Conservation (phyloP, 92 coral and sea anemone genomes). For the Epizoanthus illoricatus region DNA sequence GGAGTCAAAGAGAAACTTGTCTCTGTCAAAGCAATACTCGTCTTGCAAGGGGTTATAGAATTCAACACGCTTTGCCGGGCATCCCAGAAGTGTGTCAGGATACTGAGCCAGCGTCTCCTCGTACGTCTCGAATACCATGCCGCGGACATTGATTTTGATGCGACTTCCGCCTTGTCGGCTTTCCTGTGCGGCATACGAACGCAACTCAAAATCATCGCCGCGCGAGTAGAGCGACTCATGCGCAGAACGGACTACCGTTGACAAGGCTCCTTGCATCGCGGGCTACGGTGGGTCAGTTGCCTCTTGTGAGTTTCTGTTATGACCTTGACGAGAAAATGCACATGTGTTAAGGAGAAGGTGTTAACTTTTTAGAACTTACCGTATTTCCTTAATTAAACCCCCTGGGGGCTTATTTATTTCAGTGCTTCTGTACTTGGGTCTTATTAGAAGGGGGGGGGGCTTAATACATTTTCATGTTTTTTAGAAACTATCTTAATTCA, state of each 20-base stretch:
- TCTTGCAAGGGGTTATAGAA: slow-evolving; percentile 72
- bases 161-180: slow-evolving; percentile 48
- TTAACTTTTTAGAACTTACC: no score
- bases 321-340: background rate
- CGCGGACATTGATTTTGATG: slow-evolving; percentile 83
- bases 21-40: slow-evolving; percentile 87
- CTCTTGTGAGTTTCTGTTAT: background rate
- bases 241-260: slow-evolving; percentile 12
- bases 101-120: slow-evolving; percentile 91
- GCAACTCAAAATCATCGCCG: slow-evolving; percentile 22
- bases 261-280: slow-evolving; percentile 29
- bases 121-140: slow-evolving; percentile 86
- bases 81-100: slow-evolving; percentile 88
- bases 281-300: background rate
- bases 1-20: slow-evolving; percentile 83
- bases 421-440: no score
- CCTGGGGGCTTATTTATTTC: no score
- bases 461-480: no score
- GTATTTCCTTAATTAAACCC: no score
- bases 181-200: slow-evolving; percentile 12
- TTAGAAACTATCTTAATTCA: no score
- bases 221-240: slow-evolving; percentile 26
- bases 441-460: no score
- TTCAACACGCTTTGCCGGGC: slow-evolving; percentile 67
- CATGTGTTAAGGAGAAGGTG: no score